Evolutionary conservation across 1,140 invertebrate species (phyloP).

Genomic region (Sminthurinus signatus): DNA sequence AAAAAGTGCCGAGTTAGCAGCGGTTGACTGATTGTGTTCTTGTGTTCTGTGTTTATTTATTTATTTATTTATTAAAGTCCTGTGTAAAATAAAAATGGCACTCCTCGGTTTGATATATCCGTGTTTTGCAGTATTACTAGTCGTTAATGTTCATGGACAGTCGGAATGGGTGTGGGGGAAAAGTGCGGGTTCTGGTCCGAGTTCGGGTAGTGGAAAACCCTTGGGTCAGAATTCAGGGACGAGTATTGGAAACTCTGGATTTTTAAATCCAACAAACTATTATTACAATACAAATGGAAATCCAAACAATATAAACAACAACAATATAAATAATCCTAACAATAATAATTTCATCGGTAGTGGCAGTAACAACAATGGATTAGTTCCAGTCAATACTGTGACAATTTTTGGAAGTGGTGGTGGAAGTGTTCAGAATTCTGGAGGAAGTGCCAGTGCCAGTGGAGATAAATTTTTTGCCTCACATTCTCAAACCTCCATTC

Average conservation of each 20-base stretch:
- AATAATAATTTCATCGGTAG: background rate
- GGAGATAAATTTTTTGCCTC: background rate
- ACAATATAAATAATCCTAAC: background rate
- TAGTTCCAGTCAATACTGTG: constrained; percentile 25
- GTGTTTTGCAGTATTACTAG: background rate
- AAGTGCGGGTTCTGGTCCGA: too few species aligned
- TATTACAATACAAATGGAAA: too few species aligned
- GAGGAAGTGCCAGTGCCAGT: background rate
- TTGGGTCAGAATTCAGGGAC: too few species aligned
- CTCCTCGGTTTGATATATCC: too few species aligned
- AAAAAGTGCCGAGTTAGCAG: too few species aligned
- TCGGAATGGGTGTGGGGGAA: constrained; percentile 8
- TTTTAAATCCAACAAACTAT: too few species aligned
- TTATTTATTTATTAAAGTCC: too few species aligned
- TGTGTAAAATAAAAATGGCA: too few species aligned
- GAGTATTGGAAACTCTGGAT: too few species aligned
- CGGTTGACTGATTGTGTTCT: too few species aligned
- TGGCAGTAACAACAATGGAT: constrained; percentile 14
- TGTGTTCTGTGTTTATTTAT: too few species aligned
- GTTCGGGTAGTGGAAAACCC: background rate
- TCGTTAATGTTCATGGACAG: background rate
- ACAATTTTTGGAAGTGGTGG: constrained; percentile 7
- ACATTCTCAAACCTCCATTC: background rate
- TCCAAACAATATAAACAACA: too few species aligned
- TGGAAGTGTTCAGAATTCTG: background rate